A percentile compares a stretch with the other conserved stretches of the same genome.
Evolutionary conservation across 2,797 vertebrate species (phyloP).

Genomic region (Trachurus trachurus): DNA sequence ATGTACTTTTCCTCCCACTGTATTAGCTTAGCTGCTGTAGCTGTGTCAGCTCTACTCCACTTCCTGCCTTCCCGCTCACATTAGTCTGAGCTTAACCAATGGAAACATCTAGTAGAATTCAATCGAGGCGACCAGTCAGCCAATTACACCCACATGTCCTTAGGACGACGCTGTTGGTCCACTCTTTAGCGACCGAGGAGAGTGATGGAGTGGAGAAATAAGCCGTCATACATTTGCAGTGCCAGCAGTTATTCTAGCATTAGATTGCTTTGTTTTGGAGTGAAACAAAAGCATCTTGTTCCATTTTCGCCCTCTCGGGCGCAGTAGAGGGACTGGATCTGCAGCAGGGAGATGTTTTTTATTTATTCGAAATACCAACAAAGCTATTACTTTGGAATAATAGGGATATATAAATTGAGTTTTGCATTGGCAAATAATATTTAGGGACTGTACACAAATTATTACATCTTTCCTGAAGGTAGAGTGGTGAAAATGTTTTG

Average conservation of each 20-base stretch:
- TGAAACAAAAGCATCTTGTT: conserved; percentile 60
- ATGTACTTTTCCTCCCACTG: conserved; percentile 36
- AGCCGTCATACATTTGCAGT: conserved; percentile 66
- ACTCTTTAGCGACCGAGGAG: conserved; percentile 55
- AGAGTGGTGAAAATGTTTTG: neutral
- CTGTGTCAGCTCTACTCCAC: conserved; percentile 49
- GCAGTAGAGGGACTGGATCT: conserved; percentile 21
- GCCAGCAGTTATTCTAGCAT: conserved; percentile 72
- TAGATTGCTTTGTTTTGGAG: conserved; percentile 73
- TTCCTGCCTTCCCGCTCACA: conserved; percentile 8
- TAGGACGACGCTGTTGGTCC: conserved; percentile 55
- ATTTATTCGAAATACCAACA: conserved; percentile 29
- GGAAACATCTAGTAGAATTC: conserved; percentile 52
- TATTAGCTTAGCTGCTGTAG: conserved; percentile 45
- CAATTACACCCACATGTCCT: conserved; percentile 57
- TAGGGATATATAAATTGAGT: neutral
- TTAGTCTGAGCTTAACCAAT: conserved; percentile 57
- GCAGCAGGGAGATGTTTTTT: conserved; percentile 10
- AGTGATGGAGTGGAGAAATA: conserved; percentile 70
- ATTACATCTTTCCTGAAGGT: neutral
- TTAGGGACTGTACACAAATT: neutral
- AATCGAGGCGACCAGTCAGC: conserved; percentile 61
- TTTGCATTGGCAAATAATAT: neutral
- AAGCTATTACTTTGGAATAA: conserved; percentile 26
- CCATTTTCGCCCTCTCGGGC: conserved; percentile 38